Base-by-base conservation (phyloP, 2,888 invertebrate genomes). In the Escarpia spicata region DNA sequence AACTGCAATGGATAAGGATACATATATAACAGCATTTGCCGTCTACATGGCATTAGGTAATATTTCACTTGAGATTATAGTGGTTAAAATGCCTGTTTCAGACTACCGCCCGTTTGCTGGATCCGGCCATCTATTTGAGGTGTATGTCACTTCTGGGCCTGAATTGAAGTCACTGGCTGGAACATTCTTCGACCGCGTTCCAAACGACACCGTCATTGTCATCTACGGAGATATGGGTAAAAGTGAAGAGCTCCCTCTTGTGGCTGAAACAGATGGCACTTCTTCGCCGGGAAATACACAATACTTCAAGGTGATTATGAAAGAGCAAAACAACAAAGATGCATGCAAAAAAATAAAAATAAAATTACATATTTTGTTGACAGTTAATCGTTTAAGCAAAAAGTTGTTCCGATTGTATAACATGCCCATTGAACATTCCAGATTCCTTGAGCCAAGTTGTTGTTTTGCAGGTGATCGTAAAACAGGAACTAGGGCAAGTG, bases 171-270 rank as follows among this genome's bases (percentile, higher is more conserved):
- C 45, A 43, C 45, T 37, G 45, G 91, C 92, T 45, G 37, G 37
- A 31, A n/a, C 44, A 6, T 52, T 45, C 19, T 19, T 26, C 26
- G 75, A 75, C 26, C 75, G 19, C 19, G 75, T 75, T 75, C 75
- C 75, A 75, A 75, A 26, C 3, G 75, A 75, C 44, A 52, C 45
- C 19, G 90, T 93, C 45, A 44, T 94, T 92, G 94, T 96, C 19
- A 92, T 96, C n/a, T 96, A 96, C 94, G 96, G 96, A 12, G 95
- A 94, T 44, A 94, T 94, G 58, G 95, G 95, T 8, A 94, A 94
- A 92, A 95, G 95, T 92, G 94, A 95, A 8, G 94, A 95, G 90
- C 31, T 93, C 31, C 90, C 92, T n/a, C 92, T 94, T 0, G 45
- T 52, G 37, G 89, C 92, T 12, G 93, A 90, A 8, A 4, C 89